phyloP scores from a whole-genome alignment of 2,888 invertebrate genomes.

The Steinernema scapterisci region DNA sequence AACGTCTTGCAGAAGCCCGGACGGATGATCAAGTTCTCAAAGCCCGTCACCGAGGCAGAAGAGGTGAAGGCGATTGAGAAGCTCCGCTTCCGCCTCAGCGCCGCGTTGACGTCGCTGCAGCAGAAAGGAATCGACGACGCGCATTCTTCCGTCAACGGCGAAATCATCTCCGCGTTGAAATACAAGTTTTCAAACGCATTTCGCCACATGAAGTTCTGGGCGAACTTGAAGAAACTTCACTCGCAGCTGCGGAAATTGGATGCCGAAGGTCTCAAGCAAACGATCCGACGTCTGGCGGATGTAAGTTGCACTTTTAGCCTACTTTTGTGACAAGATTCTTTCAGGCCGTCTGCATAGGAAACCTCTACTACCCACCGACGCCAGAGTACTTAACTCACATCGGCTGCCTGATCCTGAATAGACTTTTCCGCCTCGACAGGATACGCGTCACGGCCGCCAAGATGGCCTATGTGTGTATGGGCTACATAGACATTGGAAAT shows the following conservation, averaged over 20 bases:
- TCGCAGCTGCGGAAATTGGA: slow-evolving; percentile 4
- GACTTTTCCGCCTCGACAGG: not conserved
- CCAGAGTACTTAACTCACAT: slow-evolving; percentile 12
- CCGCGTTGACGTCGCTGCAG: not conserved
- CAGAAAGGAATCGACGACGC: slow-evolving; percentile 8
- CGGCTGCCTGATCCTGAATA: slow-evolving; percentile 22
- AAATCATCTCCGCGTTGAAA: slow-evolving; percentile 5
- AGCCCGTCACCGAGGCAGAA: not conserved
- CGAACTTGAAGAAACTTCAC: slow-evolving; percentile 24
- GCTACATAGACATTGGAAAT: slow-evolving; percentile 22
- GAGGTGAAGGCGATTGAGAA: not conserved
- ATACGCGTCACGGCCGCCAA: slow-evolving; percentile 15
- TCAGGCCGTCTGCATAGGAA: slow-evolving; percentile 1
- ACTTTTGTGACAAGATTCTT: not conserved
- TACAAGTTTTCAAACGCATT: not conserved
- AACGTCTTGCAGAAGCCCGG: not conserved
- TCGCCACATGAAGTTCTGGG: slow-evolving; percentile 24
- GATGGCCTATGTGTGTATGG: slow-evolving; percentile 21
- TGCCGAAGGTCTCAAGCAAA: not conserved
- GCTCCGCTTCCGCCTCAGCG: slow-evolving; percentile 19
- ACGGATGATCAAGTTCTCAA: slow-evolving; percentile 1
- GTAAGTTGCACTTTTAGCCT: not conserved
- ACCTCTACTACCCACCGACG: not conserved
- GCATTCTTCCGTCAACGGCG: not conserved
- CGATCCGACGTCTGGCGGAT: slow-evolving; percentile 11